Conservation (phyloP, 2,888 invertebrate genomes). For the Venusia cambrica region DNA sequence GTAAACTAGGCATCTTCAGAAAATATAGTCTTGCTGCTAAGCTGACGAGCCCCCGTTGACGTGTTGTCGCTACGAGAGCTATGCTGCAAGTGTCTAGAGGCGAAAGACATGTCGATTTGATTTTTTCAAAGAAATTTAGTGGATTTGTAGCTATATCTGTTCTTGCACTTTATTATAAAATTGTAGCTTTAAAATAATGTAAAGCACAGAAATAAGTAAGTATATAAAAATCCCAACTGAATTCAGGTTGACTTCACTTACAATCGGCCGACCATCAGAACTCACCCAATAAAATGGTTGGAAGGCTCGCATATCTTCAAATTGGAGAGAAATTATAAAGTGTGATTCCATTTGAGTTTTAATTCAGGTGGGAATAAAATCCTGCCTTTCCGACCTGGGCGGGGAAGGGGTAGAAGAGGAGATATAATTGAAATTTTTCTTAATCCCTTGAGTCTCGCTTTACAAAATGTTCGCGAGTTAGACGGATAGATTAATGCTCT, state of each 20-base stretch:
- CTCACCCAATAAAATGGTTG: constrained; percentile 36
- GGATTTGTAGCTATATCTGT: constrained; percentile 1
- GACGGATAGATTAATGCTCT: constrained; percentile 39
- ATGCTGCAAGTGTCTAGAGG: too few relatives aligned
- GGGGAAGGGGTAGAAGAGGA: constrained; percentile 27
- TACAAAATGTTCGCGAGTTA: constrained; percentile 33
- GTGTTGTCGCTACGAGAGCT: too few relatives aligned
- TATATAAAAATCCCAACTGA: constrained; percentile 22
- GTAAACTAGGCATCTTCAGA: too few relatives aligned
- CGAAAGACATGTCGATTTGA: too few relatives aligned
- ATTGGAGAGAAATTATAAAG: constrained; percentile 59
- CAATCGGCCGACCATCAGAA: constrained; percentile 29
- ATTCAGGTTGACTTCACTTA: constrained; percentile 21
- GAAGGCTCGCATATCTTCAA: constrained; percentile 38
- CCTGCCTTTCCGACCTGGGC: constrained; percentile 39
- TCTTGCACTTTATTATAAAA: constrained; percentile 2
- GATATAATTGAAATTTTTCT: constrained; percentile 62
- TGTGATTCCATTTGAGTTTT: constrained; percentile 56
- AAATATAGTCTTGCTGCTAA: too few relatives aligned
- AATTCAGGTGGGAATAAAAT: constrained; percentile 43
- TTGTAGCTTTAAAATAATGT: not conserved
- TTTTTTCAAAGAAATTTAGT: too few relatives aligned
- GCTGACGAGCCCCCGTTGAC: too few relatives aligned
- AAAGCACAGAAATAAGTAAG: constrained; percentile 3
- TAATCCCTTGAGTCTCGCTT: constrained; percentile 45